Conservation (phyloP, 2,797 vertebrate species). For the Rhinichthys osculus region DNA sequence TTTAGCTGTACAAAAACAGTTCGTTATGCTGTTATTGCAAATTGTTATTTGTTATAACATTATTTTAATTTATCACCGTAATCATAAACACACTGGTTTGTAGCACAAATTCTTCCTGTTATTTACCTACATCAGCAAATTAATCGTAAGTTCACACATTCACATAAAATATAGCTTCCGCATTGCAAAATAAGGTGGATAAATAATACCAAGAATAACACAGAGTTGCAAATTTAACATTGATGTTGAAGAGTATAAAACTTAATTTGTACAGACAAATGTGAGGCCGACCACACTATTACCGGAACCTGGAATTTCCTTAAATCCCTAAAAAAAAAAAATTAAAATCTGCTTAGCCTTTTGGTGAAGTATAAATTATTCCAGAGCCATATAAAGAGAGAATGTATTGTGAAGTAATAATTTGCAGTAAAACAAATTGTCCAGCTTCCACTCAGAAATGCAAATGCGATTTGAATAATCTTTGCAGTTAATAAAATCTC, state of each 20-base stretch:
- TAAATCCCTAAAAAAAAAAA: background rate
- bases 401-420: constrained; percentile 6
- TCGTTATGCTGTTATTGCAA: background rate
- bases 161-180: too few relatives aligned
- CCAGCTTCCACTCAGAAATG: background rate
- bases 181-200: too few relatives aligned
- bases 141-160: too few relatives aligned
- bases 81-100: background rate
- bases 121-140: too few relatives aligned
- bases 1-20: too few relatives aligned
- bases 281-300: constrained; percentile 49
- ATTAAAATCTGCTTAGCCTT: background rate
- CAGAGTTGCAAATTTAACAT: constrained; percentile 36
- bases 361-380: constrained; percentile 18
- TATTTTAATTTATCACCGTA: too few relatives aligned
- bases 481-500: constrained; percentile 51
- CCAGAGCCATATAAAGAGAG: background rate
- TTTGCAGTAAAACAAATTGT: constrained; percentile 1
- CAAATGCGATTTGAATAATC: constrained; percentile 22
- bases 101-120: too few relatives aligned
- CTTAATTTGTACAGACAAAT: constrained; percentile 56
- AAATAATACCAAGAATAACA: background rate
- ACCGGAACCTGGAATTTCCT: background rate
- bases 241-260: constrained; percentile 51
- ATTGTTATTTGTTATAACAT: too few relatives aligned